Evolutionary conservation across 2,797 vertebrate genomes (phyloP).

Genomic region (Alectoris magna): DNA sequence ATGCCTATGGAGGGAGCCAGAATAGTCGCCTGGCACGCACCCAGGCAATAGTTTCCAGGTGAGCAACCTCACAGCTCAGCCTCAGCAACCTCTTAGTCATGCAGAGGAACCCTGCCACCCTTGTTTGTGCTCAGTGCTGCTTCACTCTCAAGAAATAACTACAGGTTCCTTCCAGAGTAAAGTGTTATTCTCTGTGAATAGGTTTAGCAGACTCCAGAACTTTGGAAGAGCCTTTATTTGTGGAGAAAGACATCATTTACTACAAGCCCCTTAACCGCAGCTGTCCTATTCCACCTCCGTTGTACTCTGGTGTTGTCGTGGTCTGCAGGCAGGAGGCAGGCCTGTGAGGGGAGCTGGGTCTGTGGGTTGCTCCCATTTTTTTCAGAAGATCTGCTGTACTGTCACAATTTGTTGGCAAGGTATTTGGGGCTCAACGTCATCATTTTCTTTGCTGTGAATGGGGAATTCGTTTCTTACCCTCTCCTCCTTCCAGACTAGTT

Average conservation of each 20-base stretch:
- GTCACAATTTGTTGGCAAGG: accelerated
- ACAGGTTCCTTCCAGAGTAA: not conserved
- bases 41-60: slow-evolving; percentile 56
- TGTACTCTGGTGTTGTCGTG: accelerated
- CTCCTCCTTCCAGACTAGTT: not conserved
- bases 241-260: not conserved
- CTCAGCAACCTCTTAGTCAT: not conserved
- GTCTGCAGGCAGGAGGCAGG: not conserved
- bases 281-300: not conserved
- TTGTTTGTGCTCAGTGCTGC: not conserved
- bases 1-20: not conserved
- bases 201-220: not conserved
- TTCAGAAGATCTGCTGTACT: not conserved
- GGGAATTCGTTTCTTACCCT: slow-evolving; percentile 20
- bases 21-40: slow-evolving; percentile 48
- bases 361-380: not conserved
- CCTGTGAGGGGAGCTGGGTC: not conserved
- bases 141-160: not conserved
- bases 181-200: not conserved
- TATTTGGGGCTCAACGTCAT: not conserved
- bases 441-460: not conserved
- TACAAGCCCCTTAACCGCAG: accelerated
- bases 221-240: not conserved
- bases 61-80: slow-evolving; percentile 25
- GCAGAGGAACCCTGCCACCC: not conserved